Conservation (phyloP, 2,113 vertebrate genomes). For the Girardinichthys multiradiatus region DNA sequence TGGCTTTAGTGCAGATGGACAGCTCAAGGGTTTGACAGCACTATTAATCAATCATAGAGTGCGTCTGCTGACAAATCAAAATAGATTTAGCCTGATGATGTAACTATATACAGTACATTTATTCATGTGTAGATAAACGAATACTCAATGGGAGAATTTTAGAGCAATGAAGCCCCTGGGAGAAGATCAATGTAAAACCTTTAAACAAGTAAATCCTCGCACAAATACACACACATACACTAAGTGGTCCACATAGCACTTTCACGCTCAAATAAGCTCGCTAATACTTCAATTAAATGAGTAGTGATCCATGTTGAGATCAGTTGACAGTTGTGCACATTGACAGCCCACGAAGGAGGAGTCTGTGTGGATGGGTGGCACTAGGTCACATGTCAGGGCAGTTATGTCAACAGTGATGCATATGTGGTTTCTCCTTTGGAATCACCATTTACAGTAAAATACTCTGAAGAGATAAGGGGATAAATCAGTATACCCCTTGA, state of each 20-base stretch:
- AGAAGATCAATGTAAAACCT: slow-evolving; percentile 27
- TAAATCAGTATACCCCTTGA: not conserved
- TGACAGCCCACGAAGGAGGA: slow-evolving; percentile 33
- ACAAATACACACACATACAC: slow-evolving; percentile 16
- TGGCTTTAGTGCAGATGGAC: slow-evolving; percentile 20
- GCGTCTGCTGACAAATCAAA: not conserved
- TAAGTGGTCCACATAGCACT: slow-evolving; percentile 6
- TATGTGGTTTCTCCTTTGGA: not conserved
- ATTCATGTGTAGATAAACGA: not conserved
- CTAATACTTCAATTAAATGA: not conserved
- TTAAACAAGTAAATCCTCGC: slow-evolving; percentile 9
- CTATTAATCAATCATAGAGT: slow-evolving; percentile 46
- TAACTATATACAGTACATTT: not conserved
- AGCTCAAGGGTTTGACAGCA: slow-evolving; percentile 9
- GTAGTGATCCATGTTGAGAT: slow-evolving; percentile 14
- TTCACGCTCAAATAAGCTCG: slow-evolving; percentile 23
- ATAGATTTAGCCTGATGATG: not conserved
- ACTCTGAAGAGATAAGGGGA: not conserved
- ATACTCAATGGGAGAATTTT: not conserved
- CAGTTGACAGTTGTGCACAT: slow-evolving; percentile 37
- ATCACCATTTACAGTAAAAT: not conserved
- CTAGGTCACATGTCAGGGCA: slow-evolving; percentile 60
- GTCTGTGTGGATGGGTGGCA: slow-evolving; percentile 15
- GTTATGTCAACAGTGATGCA: slow-evolving; percentile 28
- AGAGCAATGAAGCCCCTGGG: slow-evolving; percentile 7